These are phyloP conservation scores for Rhinophrynus dorsalis DNA, from an alignment of 2,797 vertebrate species.

Conservation along the genomic window DNA sequence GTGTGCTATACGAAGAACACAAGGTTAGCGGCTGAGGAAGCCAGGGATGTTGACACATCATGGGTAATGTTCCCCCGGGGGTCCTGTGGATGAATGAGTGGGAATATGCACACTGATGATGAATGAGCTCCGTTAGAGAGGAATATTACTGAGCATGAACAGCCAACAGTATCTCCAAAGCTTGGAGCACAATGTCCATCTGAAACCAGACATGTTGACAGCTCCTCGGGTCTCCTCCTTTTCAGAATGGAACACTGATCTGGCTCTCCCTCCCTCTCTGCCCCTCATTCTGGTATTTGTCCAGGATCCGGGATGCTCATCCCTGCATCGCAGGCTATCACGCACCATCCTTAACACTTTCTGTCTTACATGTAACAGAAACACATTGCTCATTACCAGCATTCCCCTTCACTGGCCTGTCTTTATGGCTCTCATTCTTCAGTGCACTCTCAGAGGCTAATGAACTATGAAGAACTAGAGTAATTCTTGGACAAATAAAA, in stretches of 20 bases:
- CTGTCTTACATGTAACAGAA: too few species aligned
- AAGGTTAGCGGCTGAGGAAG: too few species aligned
- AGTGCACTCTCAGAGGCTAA: too few species aligned
- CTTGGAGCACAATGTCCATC: constrained; percentile 38
- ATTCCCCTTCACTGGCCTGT: too few species aligned
- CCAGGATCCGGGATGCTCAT: neutral
- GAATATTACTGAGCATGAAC: constrained; percentile 7
- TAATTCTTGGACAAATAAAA: too few species aligned
- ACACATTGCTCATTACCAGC: too few species aligned
- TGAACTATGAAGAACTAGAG: too few species aligned
- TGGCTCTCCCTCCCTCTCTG: neutral
- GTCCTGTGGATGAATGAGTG: neutral
- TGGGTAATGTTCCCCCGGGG: neutral
- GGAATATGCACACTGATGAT: constrained; percentile 8
- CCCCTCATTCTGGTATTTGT: neutral
- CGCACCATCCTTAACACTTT: too few species aligned
- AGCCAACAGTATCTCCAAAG: constrained; percentile 16
- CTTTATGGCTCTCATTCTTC: too few species aligned
- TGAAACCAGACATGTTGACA: constrained; percentile 20
- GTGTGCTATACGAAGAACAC: too few species aligned
- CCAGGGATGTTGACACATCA: constrained; percentile 3
- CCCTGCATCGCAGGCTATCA: too few species aligned
- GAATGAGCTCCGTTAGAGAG: constrained; percentile 26
- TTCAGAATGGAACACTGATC: constrained; percentile 12
- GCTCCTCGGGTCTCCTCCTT: constrained; percentile 13